Base-by-base conservation (phyloP, 2,113 vertebrate species). In the Myrmecobius fasciatus region DNA sequence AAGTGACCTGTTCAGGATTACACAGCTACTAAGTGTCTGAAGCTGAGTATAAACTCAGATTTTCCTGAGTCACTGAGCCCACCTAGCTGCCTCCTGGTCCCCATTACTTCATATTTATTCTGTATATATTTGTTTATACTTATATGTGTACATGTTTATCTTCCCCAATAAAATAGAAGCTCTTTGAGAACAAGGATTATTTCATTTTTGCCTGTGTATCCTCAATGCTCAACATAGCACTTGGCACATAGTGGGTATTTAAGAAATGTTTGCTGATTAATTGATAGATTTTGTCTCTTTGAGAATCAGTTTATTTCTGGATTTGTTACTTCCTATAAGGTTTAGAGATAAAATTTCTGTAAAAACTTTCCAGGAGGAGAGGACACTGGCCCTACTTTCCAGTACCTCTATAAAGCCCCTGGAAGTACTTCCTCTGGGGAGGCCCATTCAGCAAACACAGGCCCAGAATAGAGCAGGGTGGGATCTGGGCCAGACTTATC, bases 361-460 rank as follows among this genome's bases (percentile, higher is more conserved):
- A 92, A 94, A 51, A 54, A n/a, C 56, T 94, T 96, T 88, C 89
- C 53, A 0, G 56, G 52, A 46, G 36, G 9, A 10, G n/a, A 48
- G 88, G 94, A 94, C 46, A 91, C 92, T 89, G 89, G 89, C 31
- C 24, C 83, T 17, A 52, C 47, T 92, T 96, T 94, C 90, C 83
- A 20, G 95, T 11, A 47, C 53, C 51, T 46, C 43, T 7, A 54
- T 53, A 90, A 91, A 93, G 94, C 90, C 88, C 89, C 25, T 12
- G 75, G 93, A 94, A 95, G 89, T 88, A 53, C 56, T 94, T 89
- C 90, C 93, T 91, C 51, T n/a, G 48, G 92, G 92, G 90, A 92
- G 91, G 91, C 89, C 92, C 95, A 93, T 93, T 49, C 52, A 54
- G 93, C n/a, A 97, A 92, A 95, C 11, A 47, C 96, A 46, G 53